Percentiles rank a stretch among this genome's conserved stretches.
phyloP scores from a whole-genome alignment of 2,113 vertebrate species.

The Hemiscyllium ocellatum region DNA sequence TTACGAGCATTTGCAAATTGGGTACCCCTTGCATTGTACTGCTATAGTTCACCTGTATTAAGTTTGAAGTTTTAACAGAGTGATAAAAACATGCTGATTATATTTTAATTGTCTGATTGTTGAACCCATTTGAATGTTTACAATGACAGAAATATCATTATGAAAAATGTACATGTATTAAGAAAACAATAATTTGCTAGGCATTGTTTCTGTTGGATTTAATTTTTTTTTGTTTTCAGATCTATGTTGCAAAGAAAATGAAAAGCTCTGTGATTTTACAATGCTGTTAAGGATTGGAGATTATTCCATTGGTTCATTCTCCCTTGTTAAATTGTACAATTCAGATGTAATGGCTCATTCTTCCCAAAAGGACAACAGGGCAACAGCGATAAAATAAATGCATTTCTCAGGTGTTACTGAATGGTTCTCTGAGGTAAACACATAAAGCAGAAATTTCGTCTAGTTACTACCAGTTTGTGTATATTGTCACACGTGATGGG shows the following conservation, averaged over 20 bases:
- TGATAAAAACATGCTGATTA: too few species aligned
- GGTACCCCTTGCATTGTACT: too few species aligned
- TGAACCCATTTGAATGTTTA: too few species aligned
- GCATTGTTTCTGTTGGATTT: background rate
- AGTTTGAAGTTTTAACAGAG: too few species aligned
- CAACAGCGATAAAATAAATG: background rate
- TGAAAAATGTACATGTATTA: too few species aligned
- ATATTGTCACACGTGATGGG: background rate
- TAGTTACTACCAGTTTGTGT: background rate
- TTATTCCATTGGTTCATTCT: background rate
- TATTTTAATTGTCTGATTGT: too few species aligned
- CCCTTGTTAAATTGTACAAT: background rate
- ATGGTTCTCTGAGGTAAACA: background rate
- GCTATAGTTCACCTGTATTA: too few species aligned
- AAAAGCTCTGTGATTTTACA: background rate
- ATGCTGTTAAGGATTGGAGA: background rate
- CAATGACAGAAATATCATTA: too few species aligned
- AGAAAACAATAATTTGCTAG: background rate
- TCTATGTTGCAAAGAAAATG: background rate
- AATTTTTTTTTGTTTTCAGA: background rate
- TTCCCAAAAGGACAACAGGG: background rate
- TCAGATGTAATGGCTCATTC: background rate
- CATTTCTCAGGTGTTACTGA: background rate
- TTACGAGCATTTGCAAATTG: too few species aligned
- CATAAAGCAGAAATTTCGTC: background rate